Percentiles rank a stretch among this genome's conserved stretches.
Conservation (phyloP, 2,113 vertebrate species). For the Caretta caretta region DNA sequence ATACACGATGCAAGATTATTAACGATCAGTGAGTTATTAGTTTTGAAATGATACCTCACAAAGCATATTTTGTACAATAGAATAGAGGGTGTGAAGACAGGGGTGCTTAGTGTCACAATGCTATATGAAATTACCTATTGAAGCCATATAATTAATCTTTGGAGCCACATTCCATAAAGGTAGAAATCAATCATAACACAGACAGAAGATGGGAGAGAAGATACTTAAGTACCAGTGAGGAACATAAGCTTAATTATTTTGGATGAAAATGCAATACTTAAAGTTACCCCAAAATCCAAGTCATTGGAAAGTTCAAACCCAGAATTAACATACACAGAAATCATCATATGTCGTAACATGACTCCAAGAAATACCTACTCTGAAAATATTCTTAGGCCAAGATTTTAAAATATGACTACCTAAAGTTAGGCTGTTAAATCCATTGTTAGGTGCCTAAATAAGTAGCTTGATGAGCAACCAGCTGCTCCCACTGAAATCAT, state of each 20-base stretch:
- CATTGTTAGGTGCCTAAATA: not conserved
- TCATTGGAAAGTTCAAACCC: not conserved
- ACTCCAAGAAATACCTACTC: too few species aligned
- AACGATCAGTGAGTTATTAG: not conserved
- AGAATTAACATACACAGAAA: not conserved
- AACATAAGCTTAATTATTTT: not conserved
- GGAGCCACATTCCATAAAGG: too few species aligned
- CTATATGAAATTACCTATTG: not conserved
- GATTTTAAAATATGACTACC: not conserved
- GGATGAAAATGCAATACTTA: not conserved
- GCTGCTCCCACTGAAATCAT: not conserved
- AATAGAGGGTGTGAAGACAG: not conserved
- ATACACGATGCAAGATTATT: too few species aligned
- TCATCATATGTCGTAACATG: not conserved
- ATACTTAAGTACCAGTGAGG: not conserved
- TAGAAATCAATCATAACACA: not conserved
- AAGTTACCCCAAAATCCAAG: not conserved
- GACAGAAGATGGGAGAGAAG: not conserved
- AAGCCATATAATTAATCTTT: not conserved
- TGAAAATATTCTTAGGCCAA: too few species aligned
- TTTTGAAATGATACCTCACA: not conserved
- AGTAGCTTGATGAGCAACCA: not conserved
- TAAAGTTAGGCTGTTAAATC: not conserved
- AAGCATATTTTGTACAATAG: not conserved
- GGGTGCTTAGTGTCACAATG: not conserved